A percentile compares a stretch with the other conserved stretches of the same genome.
Conservation (phyloP, 2,888 invertebrate species). For the Tachina grossa region DNA sequence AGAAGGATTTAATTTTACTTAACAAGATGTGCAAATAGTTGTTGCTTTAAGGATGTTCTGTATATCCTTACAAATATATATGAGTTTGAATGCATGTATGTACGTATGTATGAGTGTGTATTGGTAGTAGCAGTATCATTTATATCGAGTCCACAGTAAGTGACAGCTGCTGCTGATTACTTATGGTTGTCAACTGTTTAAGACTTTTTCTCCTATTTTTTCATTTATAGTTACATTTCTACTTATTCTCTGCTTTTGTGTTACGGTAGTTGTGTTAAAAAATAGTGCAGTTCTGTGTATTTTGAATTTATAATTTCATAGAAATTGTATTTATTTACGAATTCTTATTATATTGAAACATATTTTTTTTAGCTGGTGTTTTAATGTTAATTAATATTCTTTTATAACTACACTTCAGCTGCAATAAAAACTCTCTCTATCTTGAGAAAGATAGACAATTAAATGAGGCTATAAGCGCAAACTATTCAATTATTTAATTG, state of each 20-base stretch:
- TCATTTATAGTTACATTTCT: slow-evolving; percentile 25
- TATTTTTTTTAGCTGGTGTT: too few species aligned
- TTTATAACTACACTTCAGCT: too few species aligned
- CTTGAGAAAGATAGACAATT: too few species aligned
- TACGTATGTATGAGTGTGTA: background rate
- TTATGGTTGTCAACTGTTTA: slow-evolving; percentile 68
- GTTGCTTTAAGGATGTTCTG: slow-evolving; percentile 34
- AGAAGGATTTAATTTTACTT: slow-evolving; percentile 66
- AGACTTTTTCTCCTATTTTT: slow-evolving; percentile 32
- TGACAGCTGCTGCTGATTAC: slow-evolving; percentile 69
- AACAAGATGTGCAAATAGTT: slow-evolving; percentile 62
- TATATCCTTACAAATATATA: background rate
- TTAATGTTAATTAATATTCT: too few species aligned
- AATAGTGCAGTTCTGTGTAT: background rate
- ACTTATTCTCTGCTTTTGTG: slow-evolving; percentile 14
- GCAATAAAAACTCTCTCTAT: too few species aligned
- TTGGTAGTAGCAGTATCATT: slow-evolving; percentile 55
- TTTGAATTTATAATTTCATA: background rate
- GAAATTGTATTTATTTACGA: background rate
- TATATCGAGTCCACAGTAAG: slow-evolving; percentile 60
- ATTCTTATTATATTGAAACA: too few species aligned
- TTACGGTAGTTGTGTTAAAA: slow-evolving; percentile 6
- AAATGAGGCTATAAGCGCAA: too few species aligned
- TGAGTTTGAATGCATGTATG: background rate
- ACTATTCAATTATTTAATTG: too few species aligned